These are phyloP conservation scores for Polydrusus tereticollis DNA, from an alignment of 2,888 invertebrate genomes.

Conservation along the genomic window DNA sequence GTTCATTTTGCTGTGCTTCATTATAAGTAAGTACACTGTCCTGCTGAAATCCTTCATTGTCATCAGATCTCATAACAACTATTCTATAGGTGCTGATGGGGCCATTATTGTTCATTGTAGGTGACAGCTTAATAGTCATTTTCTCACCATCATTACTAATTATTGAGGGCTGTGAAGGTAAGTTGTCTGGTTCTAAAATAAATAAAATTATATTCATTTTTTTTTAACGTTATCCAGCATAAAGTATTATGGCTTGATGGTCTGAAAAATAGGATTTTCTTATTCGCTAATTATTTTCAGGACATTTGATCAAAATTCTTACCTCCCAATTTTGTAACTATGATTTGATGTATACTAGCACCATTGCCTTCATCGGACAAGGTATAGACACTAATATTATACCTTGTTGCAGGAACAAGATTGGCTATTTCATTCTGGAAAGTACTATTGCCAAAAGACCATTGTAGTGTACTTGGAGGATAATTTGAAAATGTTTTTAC, in stretches of 20 bases:
- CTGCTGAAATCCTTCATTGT: conserved; percentile 74
- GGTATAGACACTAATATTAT: conserved; percentile 81
- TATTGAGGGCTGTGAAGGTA: conserved; percentile 78
- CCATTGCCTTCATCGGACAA: conserved; percentile 74
- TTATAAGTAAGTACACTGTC: conserved; percentile 76
- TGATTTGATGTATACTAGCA: conserved; percentile 69
- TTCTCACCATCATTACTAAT: conserved; percentile 73
- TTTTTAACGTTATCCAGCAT: too few species aligned
- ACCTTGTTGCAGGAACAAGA: conserved; percentile 81
- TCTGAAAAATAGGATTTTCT: too few species aligned
- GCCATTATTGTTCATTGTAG: conserved; percentile 81
- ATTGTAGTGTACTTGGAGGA: conserved; percentile 69
- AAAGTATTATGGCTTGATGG: too few species aligned
- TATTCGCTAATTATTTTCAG: too few species aligned
- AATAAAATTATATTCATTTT: conserved; percentile 13
- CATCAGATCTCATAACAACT: conserved; percentile 78
- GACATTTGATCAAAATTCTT: conserved; percentile 34
- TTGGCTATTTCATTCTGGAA: conserved; percentile 72
- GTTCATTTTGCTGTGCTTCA: conserved; percentile 75
- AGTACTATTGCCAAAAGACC: conserved; percentile 73
- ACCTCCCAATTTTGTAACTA: conserved; percentile 80
- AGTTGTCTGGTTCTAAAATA: conserved; percentile 73
- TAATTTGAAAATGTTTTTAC: conserved; percentile 72
- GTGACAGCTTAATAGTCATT: conserved; percentile 76
- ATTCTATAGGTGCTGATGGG: conserved; percentile 83